Percentiles rank a stretch among this genome's conserved stretches.
These are phyloP conservation scores for Encarsia formosa DNA, from an alignment of 2,888 invertebrate genomes.

Conservation along the genomic window DNA sequence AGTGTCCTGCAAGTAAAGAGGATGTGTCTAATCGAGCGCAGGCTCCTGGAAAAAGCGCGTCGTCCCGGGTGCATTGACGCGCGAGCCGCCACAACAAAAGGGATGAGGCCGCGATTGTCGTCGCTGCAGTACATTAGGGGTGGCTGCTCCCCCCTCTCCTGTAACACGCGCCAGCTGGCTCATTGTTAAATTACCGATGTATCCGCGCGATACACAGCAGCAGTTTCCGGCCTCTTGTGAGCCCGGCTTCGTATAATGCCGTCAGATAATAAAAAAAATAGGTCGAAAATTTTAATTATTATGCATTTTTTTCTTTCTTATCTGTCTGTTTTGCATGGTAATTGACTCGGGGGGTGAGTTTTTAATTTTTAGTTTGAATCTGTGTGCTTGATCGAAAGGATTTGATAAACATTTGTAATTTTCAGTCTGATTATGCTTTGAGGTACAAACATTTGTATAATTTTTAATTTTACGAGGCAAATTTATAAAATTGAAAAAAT, in stretches of 20 bases:
- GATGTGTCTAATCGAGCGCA: conserved; percentile 23
- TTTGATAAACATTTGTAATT: too few relatives aligned
- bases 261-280: conserved; percentile 25
- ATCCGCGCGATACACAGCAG: conserved; percentile 36
- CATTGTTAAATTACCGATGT: conserved; percentile 51
- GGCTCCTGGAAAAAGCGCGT: conserved; percentile 25
- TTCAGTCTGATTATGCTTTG: too few relatives aligned
- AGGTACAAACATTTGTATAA: too few relatives aligned
- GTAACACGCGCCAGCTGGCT: conserved; percentile 52
- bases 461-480: too few relatives aligned
- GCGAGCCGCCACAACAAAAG: conserved; percentile 50
- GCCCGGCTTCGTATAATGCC: background rate
- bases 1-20: conserved; percentile 14
- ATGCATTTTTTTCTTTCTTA: too few relatives aligned
- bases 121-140: conserved; percentile 43
- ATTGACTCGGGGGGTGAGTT: too few relatives aligned
- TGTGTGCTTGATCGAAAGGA: too few relatives aligned
- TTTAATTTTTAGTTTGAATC: too few relatives aligned
- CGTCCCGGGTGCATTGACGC: conserved; percentile 49
- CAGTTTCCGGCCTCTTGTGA: conserved; percentile 4
- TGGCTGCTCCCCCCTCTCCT: background rate
- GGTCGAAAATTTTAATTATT: conserved; percentile 22
- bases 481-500: too few relatives aligned
- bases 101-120: conserved; percentile 42
- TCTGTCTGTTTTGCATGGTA: too few relatives aligned